Evolutionary conservation across 2,888 invertebrate genomes (phyloP).

Genomic region (Callyntrura sp.): DNA sequence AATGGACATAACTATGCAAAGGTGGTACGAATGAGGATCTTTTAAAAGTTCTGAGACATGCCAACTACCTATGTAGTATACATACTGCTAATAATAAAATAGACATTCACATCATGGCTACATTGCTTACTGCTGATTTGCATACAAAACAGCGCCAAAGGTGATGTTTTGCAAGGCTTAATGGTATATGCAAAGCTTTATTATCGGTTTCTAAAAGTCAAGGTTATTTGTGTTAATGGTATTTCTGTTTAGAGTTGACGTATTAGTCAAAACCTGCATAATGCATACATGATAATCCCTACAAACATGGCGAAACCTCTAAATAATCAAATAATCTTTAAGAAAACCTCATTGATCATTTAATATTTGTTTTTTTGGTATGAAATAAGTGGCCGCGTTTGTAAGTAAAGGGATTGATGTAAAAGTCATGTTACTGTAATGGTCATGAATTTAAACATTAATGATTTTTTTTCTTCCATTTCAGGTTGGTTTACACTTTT

Average conservation of each 20-base stretch:
- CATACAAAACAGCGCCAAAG: neutral
- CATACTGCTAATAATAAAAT: neutral
- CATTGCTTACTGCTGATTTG: neutral
- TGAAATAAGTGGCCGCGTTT: neutral
- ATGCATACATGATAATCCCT: neutral
- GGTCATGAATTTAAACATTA: conserved; percentile 9
- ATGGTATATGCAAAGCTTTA: neutral
- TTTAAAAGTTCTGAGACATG: neutral
- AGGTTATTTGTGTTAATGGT: conserved; percentile 49
- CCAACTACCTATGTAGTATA: neutral
- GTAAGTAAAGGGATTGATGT: conserved; percentile 11
- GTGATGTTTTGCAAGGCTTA: neutral
- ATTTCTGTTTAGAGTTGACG: neutral
- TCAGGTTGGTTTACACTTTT: conserved; percentile 83
- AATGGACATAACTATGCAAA: no score
- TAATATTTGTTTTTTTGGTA: conserved; percentile 17
- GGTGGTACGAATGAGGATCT: no score
- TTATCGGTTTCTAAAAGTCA: neutral
- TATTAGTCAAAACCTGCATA: neutral
- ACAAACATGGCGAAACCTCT: conserved; percentile 27
- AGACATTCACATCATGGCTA: neutral
- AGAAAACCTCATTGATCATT: conserved; percentile 3
- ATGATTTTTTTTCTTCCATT: conserved; percentile 59
- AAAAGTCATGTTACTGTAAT: conserved; percentile 54
- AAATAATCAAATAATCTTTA: conserved; percentile 12